Base-by-base conservation (phyloP, 1,140 invertebrate species). In the Chrysomallon squamiferum region DNA sequence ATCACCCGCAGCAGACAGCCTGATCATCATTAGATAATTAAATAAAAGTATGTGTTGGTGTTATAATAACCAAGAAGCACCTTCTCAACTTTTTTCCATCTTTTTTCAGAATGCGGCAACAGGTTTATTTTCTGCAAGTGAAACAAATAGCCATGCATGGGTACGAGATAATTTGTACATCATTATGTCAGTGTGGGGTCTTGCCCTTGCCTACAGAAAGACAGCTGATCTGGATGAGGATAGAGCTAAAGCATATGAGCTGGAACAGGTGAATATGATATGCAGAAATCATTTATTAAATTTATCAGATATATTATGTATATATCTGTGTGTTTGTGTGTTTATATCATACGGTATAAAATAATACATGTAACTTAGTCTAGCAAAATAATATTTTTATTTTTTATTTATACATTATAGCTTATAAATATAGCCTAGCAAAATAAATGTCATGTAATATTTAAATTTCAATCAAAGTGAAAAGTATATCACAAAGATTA, bases 171-270 rank as follows among this genome's bases (percentile, higher is more conserved):
- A 99, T 89, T 90, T 99, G 0, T 99, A 99, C 81, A 96, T 95
- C 69, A 95, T 98, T 73, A 86, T 98, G 66, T 93, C 96, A 18
- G 94, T 99, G 11, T 99, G 98, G 98, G 96, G 95, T 13, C 87
- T 99, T 1, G 95, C 96, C 2, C 94, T 99, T 92, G 94, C 97
- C 0, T 99, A 98, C 84, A 97, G 97, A 84, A 99, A 99, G 87
- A 96, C 95, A 79, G 95, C 96, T 3, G 97, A 99, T 86, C 92
- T 96, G 81, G 97, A 99, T 87, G 97, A 99, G 87, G 97, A 99
- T 84, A 87, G 96, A 70, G 95, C 96, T 0, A 98, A 98, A 87
- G 95, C 95, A 4, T 99, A 98, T 83, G 97, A 99, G 85, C 87
- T 99, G 6, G 96, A 99, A 85, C 95, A 97, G 86, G 90, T 89